Base-by-base conservation (phyloP, 2,888 invertebrate species). In the Schrankia costaestrigalis region DNA sequence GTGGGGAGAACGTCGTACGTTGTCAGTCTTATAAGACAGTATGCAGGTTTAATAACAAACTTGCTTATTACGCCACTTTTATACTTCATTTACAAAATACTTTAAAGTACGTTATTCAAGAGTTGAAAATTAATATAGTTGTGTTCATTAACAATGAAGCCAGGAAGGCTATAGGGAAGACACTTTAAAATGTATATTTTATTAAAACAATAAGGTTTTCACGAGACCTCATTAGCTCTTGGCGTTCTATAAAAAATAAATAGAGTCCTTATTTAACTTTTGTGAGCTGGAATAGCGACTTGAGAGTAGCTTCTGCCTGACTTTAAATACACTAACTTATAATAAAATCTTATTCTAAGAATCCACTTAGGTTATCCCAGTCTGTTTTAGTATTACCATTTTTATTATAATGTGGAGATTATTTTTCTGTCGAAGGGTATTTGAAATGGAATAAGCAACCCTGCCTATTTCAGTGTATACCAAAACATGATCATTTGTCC, bases 1-100 rank as follows among this genome's bases (percentile, higher is more conserved):
- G 54, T 43, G 35, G 42, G 42, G 44, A 43, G 32, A 9, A 15
- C 36, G 37, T 29, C 42, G 34, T 29, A 26, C 40, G 33, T 30
- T 41, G 41, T 44, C 40, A 44, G 37, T 31, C 23, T 29, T 23
- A 9, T 26, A 10, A 23, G 9, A 22, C 10, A 8, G n/a, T n/a
- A n/a, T 21, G 10, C 10, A 21, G n/a, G n/a, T n/a, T n/a, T n/a
- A n/a, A n/a, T n/a, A n/a, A n/a, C n/a, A n/a, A n/a, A n/a, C n/a
- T n/a, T n/a, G n/a, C n/a, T n/a, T n/a, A n/a, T n/a, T n/a, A n/a
- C n/a, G n/a, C n/a, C n/a, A n/a, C n/a, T n/a, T n/a, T n/a, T n/a
- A n/a, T n/a, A n/a, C n/a, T n/a, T n/a, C n/a, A n/a, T n/a, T n/a
- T n/a, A n/a, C n/a, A n/a, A n/a, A n/a, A n/a, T n/a, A n/a, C n/a